Evolutionary conservation across 2,888 invertebrate species (phyloP), one percentile per base, ranked within the genome.

Genomic region (Hydroisotoma schaefferi): DNA sequence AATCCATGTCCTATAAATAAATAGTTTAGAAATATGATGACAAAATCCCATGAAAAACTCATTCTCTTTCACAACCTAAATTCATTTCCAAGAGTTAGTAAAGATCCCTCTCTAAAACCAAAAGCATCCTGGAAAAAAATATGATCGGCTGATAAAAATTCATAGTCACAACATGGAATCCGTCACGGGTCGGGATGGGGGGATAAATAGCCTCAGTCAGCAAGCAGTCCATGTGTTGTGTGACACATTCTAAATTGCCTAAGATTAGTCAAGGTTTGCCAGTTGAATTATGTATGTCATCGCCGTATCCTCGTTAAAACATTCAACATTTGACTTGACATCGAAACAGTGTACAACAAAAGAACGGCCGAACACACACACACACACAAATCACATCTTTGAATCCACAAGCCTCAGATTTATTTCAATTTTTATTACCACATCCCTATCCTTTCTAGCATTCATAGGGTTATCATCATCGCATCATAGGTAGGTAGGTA

Each of bases 121-220:
- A n/a, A n/a, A n/a, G n/a, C n/a, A n/a, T n/a, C n/a, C n/a, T n/a
- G n/a, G n/a, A n/a, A n/a, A n/a, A n/a, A n/a, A n/a, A n/a, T n/a
- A n/a, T n/a, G n/a, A n/a, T n/a, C n/a, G n/a, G n/a, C n/a, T 46
- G 46, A 46, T 46, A 23, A 46, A 46, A 46, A 46, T 46, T 46
- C 46, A 46, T 46, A 10, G 46, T 46, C 46, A 46, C 23, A 25
- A 23, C 22, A 46, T 6, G 25, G 25, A 20, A 46, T 46, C 25
- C 6, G 46, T 46, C 46, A 46, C 46, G 25, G 46, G 12, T 12
- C 12, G 20, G 25, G 25, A 22, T 23, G 5, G 46, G 20, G 5
- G 46, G 20, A 23, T 6, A 25, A 46, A 46, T 46, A 25, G 25
- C 46, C 8, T 33, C 15, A 33, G n/a, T n/a, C n/a, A n/a, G n/a